Conservation (phyloP, 2,888 invertebrate genomes). For the Limenitis camilla region DNA sequence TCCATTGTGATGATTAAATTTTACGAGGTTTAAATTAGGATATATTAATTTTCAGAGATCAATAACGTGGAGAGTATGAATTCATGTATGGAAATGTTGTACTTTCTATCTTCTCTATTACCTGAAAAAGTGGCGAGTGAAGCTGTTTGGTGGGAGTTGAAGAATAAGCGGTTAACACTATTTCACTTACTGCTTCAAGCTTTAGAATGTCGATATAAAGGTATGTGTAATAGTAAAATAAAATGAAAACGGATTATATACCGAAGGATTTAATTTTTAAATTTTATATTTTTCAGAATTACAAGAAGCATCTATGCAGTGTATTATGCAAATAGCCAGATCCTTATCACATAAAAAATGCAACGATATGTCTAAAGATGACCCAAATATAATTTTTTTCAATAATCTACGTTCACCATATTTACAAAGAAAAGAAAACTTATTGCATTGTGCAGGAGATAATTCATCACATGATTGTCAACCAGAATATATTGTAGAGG, state of each 20-base stretch:
- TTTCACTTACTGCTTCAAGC: slow-evolving; percentile 45
- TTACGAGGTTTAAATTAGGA: no score
- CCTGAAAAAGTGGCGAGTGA: slow-evolving; percentile 40
- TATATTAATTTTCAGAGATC: no score
- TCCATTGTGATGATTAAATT: no score
- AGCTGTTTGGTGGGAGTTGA: slow-evolving; percentile 45
- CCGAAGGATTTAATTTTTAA: background rate
- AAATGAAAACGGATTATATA: background rate
- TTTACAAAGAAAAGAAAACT: slow-evolving; percentile 23
- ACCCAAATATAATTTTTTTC: slow-evolving; percentile 39
- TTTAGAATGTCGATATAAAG: slow-evolving; percentile 43
- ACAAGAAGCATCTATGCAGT: slow-evolving; percentile 49
- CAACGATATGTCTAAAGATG: slow-evolving; percentile 38
- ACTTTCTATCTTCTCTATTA: slow-evolving; percentile 42
- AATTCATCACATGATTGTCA: slow-evolving; percentile 41
- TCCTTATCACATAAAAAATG: slow-evolving; percentile 40
- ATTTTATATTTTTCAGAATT: slow-evolving; percentile 44
- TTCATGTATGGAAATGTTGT: slow-evolving; percentile 44
- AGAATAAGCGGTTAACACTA: slow-evolving; percentile 26
- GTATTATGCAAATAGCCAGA: slow-evolving; percentile 46
- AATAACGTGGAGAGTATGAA: slow-evolving; percentile 24
- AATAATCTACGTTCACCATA: slow-evolving; percentile 45
- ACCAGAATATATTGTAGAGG: slow-evolving; percentile 56
- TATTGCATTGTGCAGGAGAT: slow-evolving; percentile 33
- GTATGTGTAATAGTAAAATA: slow-evolving; percentile 28